Base-by-base conservation (phyloP, 2,888 invertebrate genomes). In the Perizoma flavofasciatum region DNA sequence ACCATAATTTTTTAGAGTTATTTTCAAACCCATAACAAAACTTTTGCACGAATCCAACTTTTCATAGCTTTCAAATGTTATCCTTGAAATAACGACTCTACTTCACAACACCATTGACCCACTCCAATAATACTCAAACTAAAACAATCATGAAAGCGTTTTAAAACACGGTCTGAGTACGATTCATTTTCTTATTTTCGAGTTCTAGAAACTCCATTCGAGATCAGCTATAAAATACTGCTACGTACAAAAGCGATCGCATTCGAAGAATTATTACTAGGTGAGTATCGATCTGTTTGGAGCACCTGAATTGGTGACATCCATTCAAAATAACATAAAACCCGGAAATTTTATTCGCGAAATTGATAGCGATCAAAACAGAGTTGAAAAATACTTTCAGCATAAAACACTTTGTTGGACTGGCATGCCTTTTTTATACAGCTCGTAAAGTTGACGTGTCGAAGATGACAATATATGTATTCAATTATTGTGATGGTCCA, bases 281-380 rank as follows among this genome's bases (percentile, higher is more conserved):
- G 59, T 49, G 50, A 46, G 55, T 63, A 68, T 69, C 66, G 70
- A 69, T 65, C 68, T 72, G 67, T 61, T 66, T 62, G 65, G 48
- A 62, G 64, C 65, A 66, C 64, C 64, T 66, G 65, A 72, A 53
- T 69, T 60, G 55, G 69, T 73, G 67, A 72, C 68, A 69, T 70
- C 66, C 65, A 71, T 71, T 74, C 65, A 70, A 72, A 71, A 70
- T 58, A 67, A 68, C 68, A 70, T 82, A 75, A 78, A 79, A 74
- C 59, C n/a, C 54, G 58, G 59, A 49, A 63, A 60, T 60, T 69
- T 63, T 66, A 67, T 67, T 67, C 73, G 67, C 73, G 70, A 78
- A 81, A 72, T 69, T 67, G 58, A 74, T 72, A 68, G 67, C 73
- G 73, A 81, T 82, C 75, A 78, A 74, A 81, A 75, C 68, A 69